Base-by-base conservation (phyloP, 2,888 invertebrate species). In the Zeuzera pyrina region DNA sequence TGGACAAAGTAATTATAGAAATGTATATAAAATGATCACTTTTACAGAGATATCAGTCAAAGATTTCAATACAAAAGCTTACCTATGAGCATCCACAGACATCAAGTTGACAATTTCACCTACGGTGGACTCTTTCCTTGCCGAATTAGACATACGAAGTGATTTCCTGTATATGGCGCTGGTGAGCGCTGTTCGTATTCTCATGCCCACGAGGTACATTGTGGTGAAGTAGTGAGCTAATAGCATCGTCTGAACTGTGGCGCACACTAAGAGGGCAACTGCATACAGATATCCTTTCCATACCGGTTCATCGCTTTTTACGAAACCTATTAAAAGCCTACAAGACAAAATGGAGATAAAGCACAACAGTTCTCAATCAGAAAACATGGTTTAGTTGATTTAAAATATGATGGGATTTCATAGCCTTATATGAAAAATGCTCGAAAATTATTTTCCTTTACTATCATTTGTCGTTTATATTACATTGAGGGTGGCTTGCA, bases 271-370 rank as follows among this genome's bases (percentile, higher is more conserved):
- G 36, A 98, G 85, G 1, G 90, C 62, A 1, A 87, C 73, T 0
- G 95, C 92, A 69, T 93, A 97, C 6, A 94, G 63, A 50, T 93
- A 92, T 16, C 98, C 97, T 64, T 92, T 93, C 97, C 97, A 97
- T 50, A 86, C 57, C 1, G 88, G 85, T 38, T 91, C 87, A 0
- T 76, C 59, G 28, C 73, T 69, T 47, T 86, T 83, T 3, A 92
- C 89, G 59, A 91, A 94, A 12, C 81, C 78, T 54, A 94, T 94
- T 31, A 94, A 78, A 39, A 89, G 72, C 47, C 92, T 91, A 62
- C 39, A 85, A 79, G n/a, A n/a, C n/a, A n/a, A n/a, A n/a, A n/a
- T n/a, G n/a, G n/a, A n/a, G n/a, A n/a, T n/a, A n/a, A n/a, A n/a
- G n/a, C n/a, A n/a, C n/a, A n/a, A n/a, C n/a, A n/a, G n/a, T n/a